Conservation (phyloP, 2,888 invertebrate genomes). For the Iselma pallidipennis region DNA sequence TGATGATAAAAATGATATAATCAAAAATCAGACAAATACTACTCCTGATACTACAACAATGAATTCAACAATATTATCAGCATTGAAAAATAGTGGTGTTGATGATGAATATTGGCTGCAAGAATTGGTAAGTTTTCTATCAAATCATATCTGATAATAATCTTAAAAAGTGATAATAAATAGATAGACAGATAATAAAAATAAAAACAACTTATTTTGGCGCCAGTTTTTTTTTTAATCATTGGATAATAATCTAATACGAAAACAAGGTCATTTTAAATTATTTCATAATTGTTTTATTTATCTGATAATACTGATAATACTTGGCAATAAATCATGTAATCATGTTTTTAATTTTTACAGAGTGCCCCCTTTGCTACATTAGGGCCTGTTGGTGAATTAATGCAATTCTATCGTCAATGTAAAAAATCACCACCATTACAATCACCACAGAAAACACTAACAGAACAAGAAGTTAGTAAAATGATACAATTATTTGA, state of each 20-base stretch:
- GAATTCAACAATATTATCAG: conserved; percentile 9
- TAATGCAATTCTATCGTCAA: conserved; percentile 79
- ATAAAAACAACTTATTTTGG: not conserved
- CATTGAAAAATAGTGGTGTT: conserved; percentile 8
- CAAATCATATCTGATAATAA: too few species aligned
- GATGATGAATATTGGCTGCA: conserved; percentile 24
- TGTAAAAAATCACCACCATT: conserved; percentile 68
- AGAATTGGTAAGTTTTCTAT: conserved; percentile 19
- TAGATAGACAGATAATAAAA: too few species aligned
- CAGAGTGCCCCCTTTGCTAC: conserved; percentile 83
- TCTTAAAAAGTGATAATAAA: too few species aligned
- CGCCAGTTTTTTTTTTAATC: not conserved
- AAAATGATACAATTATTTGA: conserved; percentile 76
- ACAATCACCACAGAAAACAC: conserved; percentile 58
- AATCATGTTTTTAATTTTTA: conserved; percentile 47
- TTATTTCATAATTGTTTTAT: not conserved
- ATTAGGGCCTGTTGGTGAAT: conserved; percentile 71
- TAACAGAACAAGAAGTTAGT: conserved; percentile 65
- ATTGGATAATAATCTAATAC: too few species aligned
- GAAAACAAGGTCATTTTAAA: too few species aligned
- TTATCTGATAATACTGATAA: not conserved
- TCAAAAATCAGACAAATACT: conserved; percentile 3
- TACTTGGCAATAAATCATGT: conserved; percentile 2
- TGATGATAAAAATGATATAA: not conserved
- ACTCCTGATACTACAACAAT: not conserved